Conservation (phyloP, 1,140 invertebrate species). For the Aphis craccivora region DNA sequence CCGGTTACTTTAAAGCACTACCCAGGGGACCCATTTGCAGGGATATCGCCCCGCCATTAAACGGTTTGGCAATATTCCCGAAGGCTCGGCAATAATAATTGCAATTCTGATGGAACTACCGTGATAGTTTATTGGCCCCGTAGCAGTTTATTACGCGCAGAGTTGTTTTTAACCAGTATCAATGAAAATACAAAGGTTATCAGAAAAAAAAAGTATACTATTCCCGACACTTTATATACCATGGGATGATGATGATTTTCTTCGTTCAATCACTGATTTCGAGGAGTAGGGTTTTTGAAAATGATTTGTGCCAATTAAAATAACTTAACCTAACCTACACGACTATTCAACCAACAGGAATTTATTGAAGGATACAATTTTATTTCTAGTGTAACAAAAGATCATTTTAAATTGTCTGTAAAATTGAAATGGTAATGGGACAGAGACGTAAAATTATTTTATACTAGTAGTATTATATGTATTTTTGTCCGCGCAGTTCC, state of each 20-base stretch:
- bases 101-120: conserved; percentile 33
- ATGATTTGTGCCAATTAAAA: not conserved
- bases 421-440: not conserved
- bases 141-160: not conserved
- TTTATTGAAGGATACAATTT: not conserved
- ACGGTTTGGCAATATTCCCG: conserved; percentile 50
- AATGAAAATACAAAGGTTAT: not conserved
- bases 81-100: conserved; percentile 44
- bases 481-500: not conserved
- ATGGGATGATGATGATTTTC: not conserved
- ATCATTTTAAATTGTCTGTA: not conserved
- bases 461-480: not conserved
- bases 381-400: not conserved
- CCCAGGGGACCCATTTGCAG: conserved; percentile 46
- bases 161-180: not conserved
- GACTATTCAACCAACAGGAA: not conserved
- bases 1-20: conserved; percentile 28
- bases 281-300: not conserved
- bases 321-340: not conserved
- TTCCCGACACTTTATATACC: not conserved
- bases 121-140: not conserved
- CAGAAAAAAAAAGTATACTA: not conserved
- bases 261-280: not conserved
- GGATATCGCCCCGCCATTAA: conserved; percentile 35
- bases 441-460: not conserved